Evolutionary conservation across 2,888 invertebrate genomes (phyloP), one percentile per base, ranked within the genome.

Genomic region (Drosophila diplacantha): DNA sequence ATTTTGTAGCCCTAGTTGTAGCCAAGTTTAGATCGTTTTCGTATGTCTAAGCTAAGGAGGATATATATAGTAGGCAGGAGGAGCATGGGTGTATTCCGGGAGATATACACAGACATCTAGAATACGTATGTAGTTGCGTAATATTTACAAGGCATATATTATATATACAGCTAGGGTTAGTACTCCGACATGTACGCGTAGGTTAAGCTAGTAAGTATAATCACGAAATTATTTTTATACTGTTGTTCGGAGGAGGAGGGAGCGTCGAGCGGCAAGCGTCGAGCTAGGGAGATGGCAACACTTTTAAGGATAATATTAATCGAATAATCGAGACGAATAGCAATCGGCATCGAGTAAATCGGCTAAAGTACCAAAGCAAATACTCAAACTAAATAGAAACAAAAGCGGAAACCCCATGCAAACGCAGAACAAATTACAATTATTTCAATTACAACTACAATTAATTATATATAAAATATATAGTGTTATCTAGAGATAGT

Each of bases 331-430:
- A 65, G 46, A 32, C 47, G 57, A 67, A 69, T 49, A 69, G 75
- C 46, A 51, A 59, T 75, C 72, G 72, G 66, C 71, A 84, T 86
- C 88, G 87, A 88, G 87, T 88, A 74, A 73, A 85, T 86, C 88
- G 87, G 88, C 88, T 88, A 88, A 87, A 85, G 88, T 88, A 88
- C 88, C 88, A 88, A 88, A 88, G 88, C 87, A 88, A 58, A 88
- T 88, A 88, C 88, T 88, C 88, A 85, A 76, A 72, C 44, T 67
- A 60, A 59, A 61, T 26, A 51, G 54, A 61, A 57, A 32, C 24
- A 44, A 60, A 41, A 38, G 18, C 31, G 35, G 31, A 51, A 32
- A 46, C 4, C 29, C 51, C 61, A 39, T 61, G 61, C 51, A 60
- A 67, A 32, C 38, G 50, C 34, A 46, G 61, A 69, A 61, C 71